These are phyloP conservation scores for Trigoniulus corallinus DNA, from an alignment of 1,140 invertebrate genomes.

Conservation along the genomic window DNA sequence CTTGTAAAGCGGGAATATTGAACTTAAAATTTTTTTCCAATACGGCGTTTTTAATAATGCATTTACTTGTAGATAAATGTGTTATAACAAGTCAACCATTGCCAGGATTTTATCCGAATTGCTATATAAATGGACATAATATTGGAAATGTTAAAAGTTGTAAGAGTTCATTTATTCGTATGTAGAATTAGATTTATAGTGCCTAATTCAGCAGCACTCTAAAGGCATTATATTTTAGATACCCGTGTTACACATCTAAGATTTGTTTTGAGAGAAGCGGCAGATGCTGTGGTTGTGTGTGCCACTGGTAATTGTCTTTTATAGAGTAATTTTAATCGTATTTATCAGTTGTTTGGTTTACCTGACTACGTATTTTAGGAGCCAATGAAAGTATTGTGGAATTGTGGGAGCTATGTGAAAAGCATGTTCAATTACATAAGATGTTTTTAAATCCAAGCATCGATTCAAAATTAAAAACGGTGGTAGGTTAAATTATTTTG, in stretches of 20 bases:
- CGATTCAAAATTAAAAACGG: constrained; percentile 35
- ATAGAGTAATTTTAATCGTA: too few relatives aligned
- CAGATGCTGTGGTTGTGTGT: constrained; percentile 58
- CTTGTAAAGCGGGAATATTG: not conserved
- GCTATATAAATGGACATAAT: constrained; percentile 21
- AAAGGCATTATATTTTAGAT: constrained; percentile 16
- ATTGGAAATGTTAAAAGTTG: constrained; percentile 1
- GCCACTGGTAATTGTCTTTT: too few relatives aligned
- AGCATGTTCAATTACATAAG: constrained; percentile 57
- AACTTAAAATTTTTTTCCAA: not conserved
- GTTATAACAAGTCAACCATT: constrained; percentile 49
- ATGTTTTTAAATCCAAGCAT: constrained; percentile 43
- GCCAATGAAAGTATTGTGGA: constrained; percentile 49
- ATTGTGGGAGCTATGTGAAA: constrained; percentile 70
- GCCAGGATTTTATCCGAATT: constrained; percentile 61
- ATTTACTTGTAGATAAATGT: constrained; percentile 28
- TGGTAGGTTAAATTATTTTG: constrained; percentile 34
- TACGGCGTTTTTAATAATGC: too few relatives aligned
- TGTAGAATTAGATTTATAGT: not conserved
- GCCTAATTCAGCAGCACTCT: constrained; percentile 18
- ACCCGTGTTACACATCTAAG: constrained; percentile 47
- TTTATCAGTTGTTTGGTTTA: too few relatives aligned
- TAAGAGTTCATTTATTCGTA: not conserved
- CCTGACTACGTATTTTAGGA: too few relatives aligned
- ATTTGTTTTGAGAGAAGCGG: constrained; percentile 62